These are phyloP conservation scores for Ooceraea biroi DNA, from an alignment of 1,140 invertebrate genomes.

Conservation along the genomic window DNA sequence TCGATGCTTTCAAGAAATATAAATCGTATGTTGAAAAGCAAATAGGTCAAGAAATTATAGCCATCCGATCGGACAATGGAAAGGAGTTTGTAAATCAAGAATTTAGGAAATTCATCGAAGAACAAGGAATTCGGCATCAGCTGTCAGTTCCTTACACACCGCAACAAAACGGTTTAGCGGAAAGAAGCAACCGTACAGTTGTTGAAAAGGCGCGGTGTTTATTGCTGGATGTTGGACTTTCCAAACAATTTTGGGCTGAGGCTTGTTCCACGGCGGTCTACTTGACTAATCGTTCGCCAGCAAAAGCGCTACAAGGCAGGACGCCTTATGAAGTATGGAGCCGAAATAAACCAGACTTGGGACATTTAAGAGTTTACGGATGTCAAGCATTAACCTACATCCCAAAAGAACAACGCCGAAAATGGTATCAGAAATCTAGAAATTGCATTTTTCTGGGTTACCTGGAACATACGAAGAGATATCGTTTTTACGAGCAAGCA, in stretches of 20 bases:
- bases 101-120: conserved; percentile 67
- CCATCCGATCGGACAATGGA: conserved; percentile 9
- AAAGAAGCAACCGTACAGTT: conserved; percentile 9
- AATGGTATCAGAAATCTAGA: neutral
- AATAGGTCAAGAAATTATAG: neutral
- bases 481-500: neutral
- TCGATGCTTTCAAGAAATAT: neutral
- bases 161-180: conserved; percentile 33
- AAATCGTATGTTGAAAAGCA: neutral
- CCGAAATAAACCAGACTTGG: neutral
- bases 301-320: neutral
- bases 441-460: neutral
- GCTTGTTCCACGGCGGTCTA: neutral
- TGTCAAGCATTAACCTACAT: neutral
- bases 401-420: neutral
- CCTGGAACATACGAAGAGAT: neutral
- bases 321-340: neutral
- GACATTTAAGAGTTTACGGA: neutral
- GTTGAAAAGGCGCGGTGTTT: neutral
- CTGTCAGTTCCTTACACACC: conserved; percentile 8
- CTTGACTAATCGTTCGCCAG: neutral
- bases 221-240: neutral
- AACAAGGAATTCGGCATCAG: conserved; percentile 54
- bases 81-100: conserved; percentile 76
- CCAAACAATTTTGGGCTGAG: too few relatives aligned